Evolutionary conservation across 2,888 invertebrate genomes (phyloP), one percentile per base, ranked within the genome.

Genomic region (Microplitis deprimator): DNA sequence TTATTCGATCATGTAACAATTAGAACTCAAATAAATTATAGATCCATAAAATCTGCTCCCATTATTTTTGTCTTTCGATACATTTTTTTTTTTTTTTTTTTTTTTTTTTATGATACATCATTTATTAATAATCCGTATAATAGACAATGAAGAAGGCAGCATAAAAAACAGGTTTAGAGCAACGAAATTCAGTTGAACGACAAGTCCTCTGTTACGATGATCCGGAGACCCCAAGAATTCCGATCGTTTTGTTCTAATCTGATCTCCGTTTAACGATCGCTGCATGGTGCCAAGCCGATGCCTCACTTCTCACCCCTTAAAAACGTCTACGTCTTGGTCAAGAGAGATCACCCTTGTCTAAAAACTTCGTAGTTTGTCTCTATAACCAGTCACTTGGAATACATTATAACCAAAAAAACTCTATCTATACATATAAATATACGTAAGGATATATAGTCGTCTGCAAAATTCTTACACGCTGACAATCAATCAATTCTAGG

Each of bases 161-260:
- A 65, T 29, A 70, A 41, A n/a, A 79, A 82, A 82, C 81, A 79
- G 81, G 79, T 82, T 80, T 74, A 77, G 75, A 73, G 79, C 5
- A 50, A 50, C 50, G 4, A 50, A 50, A 50, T 10, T 50, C 50
- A 50, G 50, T 50, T 79, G 80, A 79, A 79, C 77, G 80, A 81
- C 80, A 81, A 77, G 79, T 68, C 60, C 69, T 69, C 70, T 64
- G 4, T 68, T 70, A 68, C 70, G 50, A 50, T 50, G 62, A 76
- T 72, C 75, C 61, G 41, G n/a, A 61, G 73, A 67, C 61, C 79
- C 72, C 78, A 68, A 81, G 81, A 82, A 82, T 82, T 81, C 77
- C 77, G 78, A 82, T 80, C 81, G 81, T 82, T 82, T 82, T 82
- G 81, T 82, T 82, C 81, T 82, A 82, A 82, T 82, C 82, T 82